These are phyloP conservation scores for Eupsilia transversa DNA, from an alignment of 2,888 invertebrate species.

Conservation along the genomic window DNA sequence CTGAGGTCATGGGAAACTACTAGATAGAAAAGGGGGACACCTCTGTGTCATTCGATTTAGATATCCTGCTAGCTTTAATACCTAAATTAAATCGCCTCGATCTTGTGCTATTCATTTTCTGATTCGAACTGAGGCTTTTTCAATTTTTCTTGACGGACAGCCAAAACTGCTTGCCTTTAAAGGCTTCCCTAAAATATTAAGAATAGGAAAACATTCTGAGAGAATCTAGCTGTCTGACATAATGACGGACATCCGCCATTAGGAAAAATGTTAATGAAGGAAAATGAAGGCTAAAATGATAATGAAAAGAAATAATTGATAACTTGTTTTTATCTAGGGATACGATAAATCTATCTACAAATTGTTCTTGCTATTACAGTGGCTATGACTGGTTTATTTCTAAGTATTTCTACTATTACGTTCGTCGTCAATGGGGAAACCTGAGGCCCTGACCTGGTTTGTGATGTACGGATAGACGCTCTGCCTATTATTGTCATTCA, in stretches of 20 bases:
- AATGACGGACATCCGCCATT: neutral
- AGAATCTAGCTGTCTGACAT: neutral
- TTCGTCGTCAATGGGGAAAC: constrained; percentile 28
- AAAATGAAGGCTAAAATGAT: neutral
- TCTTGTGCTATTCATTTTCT: neutral
- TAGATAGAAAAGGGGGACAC: neutral
- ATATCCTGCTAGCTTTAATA: neutral
- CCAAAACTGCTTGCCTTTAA: neutral
- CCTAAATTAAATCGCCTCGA: neutral
- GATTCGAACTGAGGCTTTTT: neutral
- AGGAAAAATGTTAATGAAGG: constrained; percentile 1
- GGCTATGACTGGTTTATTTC: constrained; percentile 8
- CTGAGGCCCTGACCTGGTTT: constrained; percentile 40
- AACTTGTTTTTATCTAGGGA: neutral
- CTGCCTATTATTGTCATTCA: neutral
- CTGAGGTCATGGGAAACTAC: neutral
- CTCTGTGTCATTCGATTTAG: neutral
- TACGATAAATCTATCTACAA: neutral
- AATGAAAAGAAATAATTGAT: constrained; percentile 2
- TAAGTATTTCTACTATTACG: constrained; percentile 26
- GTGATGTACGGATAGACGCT: constrained; percentile 6
- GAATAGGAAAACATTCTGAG: neutral
- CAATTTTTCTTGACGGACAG: neutral
- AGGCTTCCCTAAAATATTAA: neutral
- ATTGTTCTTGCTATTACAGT: neutral